Evolutionary conservation across 2,113 vertebrate genomes (phyloP).

Genomic region (Ciconia boyciana): DNA sequence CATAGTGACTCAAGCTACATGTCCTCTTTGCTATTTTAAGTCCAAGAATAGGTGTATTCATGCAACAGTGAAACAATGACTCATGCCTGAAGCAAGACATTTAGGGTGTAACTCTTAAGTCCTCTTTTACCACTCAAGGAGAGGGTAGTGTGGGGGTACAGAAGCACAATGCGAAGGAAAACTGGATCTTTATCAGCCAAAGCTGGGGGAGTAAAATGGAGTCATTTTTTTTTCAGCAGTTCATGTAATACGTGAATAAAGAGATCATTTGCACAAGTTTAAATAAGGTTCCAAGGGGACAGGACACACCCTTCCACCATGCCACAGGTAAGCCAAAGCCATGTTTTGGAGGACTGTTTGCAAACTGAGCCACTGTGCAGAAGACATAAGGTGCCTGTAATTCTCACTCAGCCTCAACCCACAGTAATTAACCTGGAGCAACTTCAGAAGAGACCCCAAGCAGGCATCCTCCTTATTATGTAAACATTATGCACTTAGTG

Average conservation of each 20-base stretch:
- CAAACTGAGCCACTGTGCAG: not conserved
- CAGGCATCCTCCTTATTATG: not conserved
- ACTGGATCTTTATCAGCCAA: not conserved
- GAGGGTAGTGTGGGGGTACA: not conserved
- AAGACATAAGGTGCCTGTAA: not conserved
- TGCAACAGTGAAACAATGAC: not conserved
- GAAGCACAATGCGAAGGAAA: not conserved
- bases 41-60: not conserved
- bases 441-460: not conserved
- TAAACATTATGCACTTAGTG: not conserved
- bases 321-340: not conserved
- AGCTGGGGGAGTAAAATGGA: not conserved
- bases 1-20: not conserved
- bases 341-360: not conserved
- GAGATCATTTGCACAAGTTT: not conserved
- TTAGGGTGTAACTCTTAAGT: not conserved
- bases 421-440: not conserved
- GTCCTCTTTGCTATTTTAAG: not conserved
- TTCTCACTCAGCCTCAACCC: not conserved
- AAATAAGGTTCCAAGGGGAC: not conserved
- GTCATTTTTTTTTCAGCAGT: not conserved
- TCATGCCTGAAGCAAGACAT: not conserved
- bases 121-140: not conserved
- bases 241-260: not conserved
- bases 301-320: not conserved